Conservation (phyloP, 2,113 vertebrate genomes). For the Otocyon megalotis region DNA sequence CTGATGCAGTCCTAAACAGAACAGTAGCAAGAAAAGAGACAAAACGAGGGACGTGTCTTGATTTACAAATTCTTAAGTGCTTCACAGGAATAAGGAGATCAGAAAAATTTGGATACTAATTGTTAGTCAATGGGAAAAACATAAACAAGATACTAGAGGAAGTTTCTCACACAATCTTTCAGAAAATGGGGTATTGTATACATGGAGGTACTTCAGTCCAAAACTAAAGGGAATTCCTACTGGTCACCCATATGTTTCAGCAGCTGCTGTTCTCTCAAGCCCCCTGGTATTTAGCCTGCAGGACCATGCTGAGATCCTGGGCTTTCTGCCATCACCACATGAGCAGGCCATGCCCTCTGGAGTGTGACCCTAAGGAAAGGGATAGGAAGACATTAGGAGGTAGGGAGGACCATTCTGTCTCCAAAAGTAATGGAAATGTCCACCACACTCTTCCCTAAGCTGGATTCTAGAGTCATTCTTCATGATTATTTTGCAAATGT, state of each 20-base stretch:
- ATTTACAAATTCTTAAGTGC: background rate
- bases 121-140: background rate
- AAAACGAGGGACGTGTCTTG: background rate
- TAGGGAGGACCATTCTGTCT: background rate
- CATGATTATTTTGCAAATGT: background rate
- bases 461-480: background rate
- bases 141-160: background rate
- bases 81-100: background rate
- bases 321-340: background rate
- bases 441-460: background rate
- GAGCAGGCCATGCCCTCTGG: background rate
- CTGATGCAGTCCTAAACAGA: background rate
- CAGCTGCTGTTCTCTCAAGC: constrained; percentile 48
- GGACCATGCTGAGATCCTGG: background rate
- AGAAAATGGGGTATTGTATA: background rate
- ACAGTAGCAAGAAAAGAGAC: background rate
- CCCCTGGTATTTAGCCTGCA: background rate
- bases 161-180: background rate
- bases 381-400: background rate
- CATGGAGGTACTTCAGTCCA: background rate
- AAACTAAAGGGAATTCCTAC: background rate
- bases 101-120: background rate
- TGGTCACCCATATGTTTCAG: background rate
- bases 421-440: background rate
- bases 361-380: background rate